phyloP scores from a whole-genome alignment of 2,113 vertebrate species.

The Nothoprocta perdicaria region DNA sequence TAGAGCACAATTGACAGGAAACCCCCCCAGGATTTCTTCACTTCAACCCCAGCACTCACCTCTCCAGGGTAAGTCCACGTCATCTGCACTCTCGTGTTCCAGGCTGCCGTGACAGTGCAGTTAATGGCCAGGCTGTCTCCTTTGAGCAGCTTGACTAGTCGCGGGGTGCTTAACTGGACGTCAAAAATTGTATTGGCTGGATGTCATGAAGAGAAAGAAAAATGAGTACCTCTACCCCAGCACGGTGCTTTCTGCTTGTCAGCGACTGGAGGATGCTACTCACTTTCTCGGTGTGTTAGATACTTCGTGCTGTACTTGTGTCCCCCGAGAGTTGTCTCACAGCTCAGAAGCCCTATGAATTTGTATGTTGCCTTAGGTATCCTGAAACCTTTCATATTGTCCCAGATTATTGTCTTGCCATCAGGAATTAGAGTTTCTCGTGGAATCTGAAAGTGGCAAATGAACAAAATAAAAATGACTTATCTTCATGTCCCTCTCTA shows the following conservation, averaged over 20 bases:
- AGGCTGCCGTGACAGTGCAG: slow-evolving; percentile 86
- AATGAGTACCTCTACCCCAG: not conserved
- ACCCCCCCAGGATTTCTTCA: not conserved
- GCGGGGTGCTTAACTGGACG: slow-evolving; percentile 83
- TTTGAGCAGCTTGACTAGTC: slow-evolving; percentile 79
- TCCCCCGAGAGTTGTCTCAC: slow-evolving; percentile 78
- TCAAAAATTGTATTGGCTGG: slow-evolving; percentile 87
- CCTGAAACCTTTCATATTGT: slow-evolving; percentile 88
- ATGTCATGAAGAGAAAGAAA: not conserved
- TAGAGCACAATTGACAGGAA: not conserved
- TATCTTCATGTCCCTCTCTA: not conserved
- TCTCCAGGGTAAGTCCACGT: slow-evolving; percentile 90
- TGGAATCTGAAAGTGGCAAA: slow-evolving; percentile 80
- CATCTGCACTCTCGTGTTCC: slow-evolving; percentile 92
- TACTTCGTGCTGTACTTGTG: slow-evolving; percentile 79
- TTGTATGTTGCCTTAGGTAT: slow-evolving; percentile 84
- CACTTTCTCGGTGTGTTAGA: slow-evolving; percentile 86
- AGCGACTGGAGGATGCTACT: not conserved
- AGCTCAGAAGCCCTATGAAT: slow-evolving; percentile 88
- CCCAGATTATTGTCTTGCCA: slow-evolving; percentile 89
- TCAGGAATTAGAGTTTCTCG: slow-evolving; percentile 76
- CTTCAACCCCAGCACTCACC: slow-evolving; percentile 76
- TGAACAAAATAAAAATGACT: not conserved
- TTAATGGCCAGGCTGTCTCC: slow-evolving; percentile 85
- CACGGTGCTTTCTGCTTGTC: not conserved